phyloP scores from a whole-genome alignment of 2,113 vertebrate species.

The Pangasianodon gigas region DNA sequence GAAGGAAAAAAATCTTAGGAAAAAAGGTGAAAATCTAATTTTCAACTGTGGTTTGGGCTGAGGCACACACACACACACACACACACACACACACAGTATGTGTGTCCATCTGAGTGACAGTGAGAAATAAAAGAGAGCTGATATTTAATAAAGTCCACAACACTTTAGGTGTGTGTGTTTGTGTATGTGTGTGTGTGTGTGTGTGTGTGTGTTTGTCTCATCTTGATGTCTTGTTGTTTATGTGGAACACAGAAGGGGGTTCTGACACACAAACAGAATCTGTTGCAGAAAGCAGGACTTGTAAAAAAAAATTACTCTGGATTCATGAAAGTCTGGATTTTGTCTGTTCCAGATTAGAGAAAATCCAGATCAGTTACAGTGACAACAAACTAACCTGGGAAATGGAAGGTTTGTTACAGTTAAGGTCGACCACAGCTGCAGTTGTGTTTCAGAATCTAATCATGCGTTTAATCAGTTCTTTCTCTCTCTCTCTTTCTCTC shows the following conservation, averaged over 20 bases:
- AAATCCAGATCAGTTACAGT: background rate
- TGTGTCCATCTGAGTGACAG: too few species aligned
- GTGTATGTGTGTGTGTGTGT: slow-evolving; percentile 44
- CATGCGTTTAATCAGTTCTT: background rate
- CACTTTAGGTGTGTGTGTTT: slow-evolving; percentile 44
- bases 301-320: background rate
- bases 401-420: background rate
- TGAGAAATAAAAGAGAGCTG: too few species aligned
- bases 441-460: background rate
- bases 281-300: background rate
- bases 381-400: background rate
- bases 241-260: slow-evolving; percentile 40
- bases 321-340: background rate
- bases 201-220: slow-evolving; percentile 13
- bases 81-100: too few species aligned
- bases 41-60: too few species aligned
- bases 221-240: slow-evolving; percentile 22
- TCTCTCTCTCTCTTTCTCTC: background rate
- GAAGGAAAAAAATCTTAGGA: too few species aligned
- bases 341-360: background rate
- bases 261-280: background rate
- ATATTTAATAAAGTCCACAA: too few species aligned
- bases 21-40: too few species aligned
- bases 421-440: background rate
- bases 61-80: too few species aligned